phyloP scores from a whole-genome alignment of 1,140 invertebrate species.

The Thrips palmi region DNA sequence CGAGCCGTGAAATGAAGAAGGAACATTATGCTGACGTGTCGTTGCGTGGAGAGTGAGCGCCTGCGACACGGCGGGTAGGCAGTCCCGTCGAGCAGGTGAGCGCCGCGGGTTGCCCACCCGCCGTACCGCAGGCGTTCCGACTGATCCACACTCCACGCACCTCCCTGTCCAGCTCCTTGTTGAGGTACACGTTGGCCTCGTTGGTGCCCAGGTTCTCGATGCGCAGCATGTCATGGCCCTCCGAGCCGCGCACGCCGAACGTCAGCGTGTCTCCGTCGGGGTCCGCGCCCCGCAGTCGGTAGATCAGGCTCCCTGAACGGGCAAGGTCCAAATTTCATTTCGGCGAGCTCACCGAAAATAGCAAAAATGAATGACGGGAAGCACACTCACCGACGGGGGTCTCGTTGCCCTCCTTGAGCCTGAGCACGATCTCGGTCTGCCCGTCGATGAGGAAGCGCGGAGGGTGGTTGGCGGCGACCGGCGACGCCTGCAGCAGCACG shows the following conservation, averaged over 20 bases:
- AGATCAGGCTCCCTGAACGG: conserved; percentile 59
- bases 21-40: conserved; percentile 11
- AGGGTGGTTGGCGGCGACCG: conserved; percentile 55
- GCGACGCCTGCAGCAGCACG: no score
- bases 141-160: no score
- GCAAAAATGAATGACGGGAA: no score
- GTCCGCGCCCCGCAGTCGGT: conserved; percentile 61
- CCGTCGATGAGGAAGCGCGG: conserved; percentile 69
- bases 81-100: no score
- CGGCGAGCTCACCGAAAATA: no score
- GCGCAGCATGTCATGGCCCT: conserved; percentile 62
- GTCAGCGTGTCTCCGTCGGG: conserved; percentile 64
- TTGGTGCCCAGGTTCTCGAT: conserved; percentile 60
- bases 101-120: no score
- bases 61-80: no score
- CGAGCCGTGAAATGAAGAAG: neutral
- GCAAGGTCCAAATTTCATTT: conserved; percentile 13
- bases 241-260: conserved; percentile 63
- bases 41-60: conserved; percentile 6
- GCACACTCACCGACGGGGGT: conserved; percentile 57
- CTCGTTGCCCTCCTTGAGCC: conserved; percentile 69
- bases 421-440: conserved; percentile 72
- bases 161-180: conserved; percentile 79
- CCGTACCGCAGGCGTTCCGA: no score
- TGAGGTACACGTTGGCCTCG: conserved; percentile 73